A percentile compares a stretch with the other conserved stretches of the same genome.
phyloP scores from a whole-genome alignment of 2,113 vertebrate genomes.

The Hystrix brachyura region DNA sequence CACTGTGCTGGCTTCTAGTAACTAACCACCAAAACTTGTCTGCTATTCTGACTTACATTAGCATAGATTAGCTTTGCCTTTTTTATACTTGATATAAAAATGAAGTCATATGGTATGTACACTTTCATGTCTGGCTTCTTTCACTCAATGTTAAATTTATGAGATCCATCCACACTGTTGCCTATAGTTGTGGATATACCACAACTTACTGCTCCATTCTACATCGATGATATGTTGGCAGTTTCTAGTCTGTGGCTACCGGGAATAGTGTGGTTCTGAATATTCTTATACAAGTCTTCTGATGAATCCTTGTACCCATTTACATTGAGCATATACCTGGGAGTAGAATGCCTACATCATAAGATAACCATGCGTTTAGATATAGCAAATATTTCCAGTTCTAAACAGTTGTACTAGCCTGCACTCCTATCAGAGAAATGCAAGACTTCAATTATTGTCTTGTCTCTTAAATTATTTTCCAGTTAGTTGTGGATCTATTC shows the following conservation, averaged over 20 bases:
- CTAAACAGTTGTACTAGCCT: slow-evolving; percentile 24
- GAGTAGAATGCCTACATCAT: not conserved
- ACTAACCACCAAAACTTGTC: not conserved
- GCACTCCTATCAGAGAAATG: not conserved
- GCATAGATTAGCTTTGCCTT: not conserved
- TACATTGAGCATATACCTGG: not conserved
- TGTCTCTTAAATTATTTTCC: slow-evolving; percentile 46
- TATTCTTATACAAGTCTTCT: not conserved
- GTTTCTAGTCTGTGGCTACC: not conserved
- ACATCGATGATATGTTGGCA: not conserved
- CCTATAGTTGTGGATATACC: not conserved
- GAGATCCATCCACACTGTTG: not conserved
- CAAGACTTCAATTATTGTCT: slow-evolving; percentile 2
- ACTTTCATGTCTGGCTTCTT: not conserved
- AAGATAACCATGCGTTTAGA: slow-evolving; percentile 6
- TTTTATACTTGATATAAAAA: not conserved
- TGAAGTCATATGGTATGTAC: not conserved
- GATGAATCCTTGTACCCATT: not conserved
- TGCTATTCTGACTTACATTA: not conserved
- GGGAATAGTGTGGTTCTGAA: not conserved
- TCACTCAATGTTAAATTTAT: not conserved
- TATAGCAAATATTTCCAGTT: slow-evolving; percentile 28
- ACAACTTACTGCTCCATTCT: not conserved
- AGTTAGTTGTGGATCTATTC: not conserved
- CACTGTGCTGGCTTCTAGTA: not conserved